Evolutionary conservation across 2,113 vertebrate species (phyloP), one percentile per base, ranked within the genome.

Genomic region (Pluvialis apricaria): DNA sequence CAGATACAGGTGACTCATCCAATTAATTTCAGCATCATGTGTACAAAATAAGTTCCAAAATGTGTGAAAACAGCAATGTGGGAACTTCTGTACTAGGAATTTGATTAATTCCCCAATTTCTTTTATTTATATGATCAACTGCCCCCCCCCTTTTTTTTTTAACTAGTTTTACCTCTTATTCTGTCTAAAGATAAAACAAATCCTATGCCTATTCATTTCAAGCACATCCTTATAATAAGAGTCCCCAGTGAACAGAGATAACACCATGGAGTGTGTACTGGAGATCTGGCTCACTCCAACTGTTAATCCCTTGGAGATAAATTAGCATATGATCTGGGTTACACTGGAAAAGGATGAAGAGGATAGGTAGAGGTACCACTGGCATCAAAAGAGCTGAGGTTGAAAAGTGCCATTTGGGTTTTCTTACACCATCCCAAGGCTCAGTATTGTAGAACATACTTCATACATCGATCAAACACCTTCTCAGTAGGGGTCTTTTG

Each of bases 401-500:
- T 61, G 15, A 24, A 69, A 86, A 73, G 18, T 36, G 11, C 4
- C 8, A 8, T 54, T 65, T 70, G 14, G 25, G 15, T 47, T 42
- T 25, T 62, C 45, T 25, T 62, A 21, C 3, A 20, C 38, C 21
- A 24, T 11, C 29, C 11, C 17, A 61, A 60, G 17, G 11, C 42
- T 71, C 3, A 1, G 13, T 18, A 17, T 10, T 19, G 6, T 24
- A 72, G n/a, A 68, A 38, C 9, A 18, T 3, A 13, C 10, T 44
- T 68, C 28, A 58, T 14, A 13, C 7, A 7, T 8, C 13, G 13
- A 38, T 62, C 29, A 47, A 77, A 72, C 4, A 9, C 19, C 15
- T 81, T 45, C 6, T 40, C 20, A 36, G 15, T 3, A 45, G 10
- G 1, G 1, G 0, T 8, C 44, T 21, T 65, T 72, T 64, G 16